Conservation (phyloP, 2,888 invertebrate species). For the Sarcophaga rosellei region DNA sequence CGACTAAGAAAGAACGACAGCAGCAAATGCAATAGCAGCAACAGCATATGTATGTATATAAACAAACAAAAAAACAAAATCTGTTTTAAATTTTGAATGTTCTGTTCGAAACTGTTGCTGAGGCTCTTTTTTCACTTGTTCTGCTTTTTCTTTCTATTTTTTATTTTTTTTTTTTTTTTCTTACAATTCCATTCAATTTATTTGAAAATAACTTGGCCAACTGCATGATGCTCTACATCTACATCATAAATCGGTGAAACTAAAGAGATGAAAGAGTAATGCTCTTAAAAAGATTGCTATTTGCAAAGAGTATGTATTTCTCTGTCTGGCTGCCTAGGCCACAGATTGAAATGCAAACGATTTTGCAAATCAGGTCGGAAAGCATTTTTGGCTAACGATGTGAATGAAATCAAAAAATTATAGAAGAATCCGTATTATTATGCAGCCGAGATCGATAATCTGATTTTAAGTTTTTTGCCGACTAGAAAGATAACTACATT, state of each 20-base stretch:
- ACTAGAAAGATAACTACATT: no score
- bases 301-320: no score
- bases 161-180: constrained; percentile 6
- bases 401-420: no score
- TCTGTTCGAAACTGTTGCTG: constrained; percentile 50
- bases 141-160: neutral
- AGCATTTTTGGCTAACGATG: no score
- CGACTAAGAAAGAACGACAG: constrained; percentile 8
- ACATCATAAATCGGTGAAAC: neutral
- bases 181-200: constrained; percentile 15
- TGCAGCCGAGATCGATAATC: no score
- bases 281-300: constrained; percentile 4
- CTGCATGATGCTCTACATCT: constrained; percentile 43
- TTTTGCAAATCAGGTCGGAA: no score
- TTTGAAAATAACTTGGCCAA: constrained; percentile 48
- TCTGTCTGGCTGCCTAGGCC: no score
- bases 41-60: neutral
- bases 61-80: constrained; percentile 18
- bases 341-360: no score
- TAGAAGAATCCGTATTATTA: no score
- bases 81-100: constrained; percentile 16
- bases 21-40: neutral
- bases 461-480: no score
- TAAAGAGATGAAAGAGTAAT: neutral
- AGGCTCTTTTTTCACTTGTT: neutral